Evolutionary conservation across 2,113 vertebrate species (phyloP), one percentile per base, ranked within the genome.

Genomic region (Macquaria australasica): DNA sequence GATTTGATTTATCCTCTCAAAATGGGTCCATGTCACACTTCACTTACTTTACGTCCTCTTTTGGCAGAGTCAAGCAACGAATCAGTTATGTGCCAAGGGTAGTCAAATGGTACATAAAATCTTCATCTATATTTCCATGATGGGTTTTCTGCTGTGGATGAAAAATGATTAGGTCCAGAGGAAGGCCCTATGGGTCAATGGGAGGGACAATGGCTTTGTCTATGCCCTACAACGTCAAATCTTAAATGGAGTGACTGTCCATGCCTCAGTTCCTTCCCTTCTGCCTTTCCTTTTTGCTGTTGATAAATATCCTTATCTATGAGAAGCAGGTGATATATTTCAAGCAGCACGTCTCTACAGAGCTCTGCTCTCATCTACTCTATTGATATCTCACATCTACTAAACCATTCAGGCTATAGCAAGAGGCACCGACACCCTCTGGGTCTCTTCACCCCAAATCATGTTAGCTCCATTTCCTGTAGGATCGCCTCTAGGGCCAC

Each of bases 371-470:
- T 90, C 93, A 89, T 88, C 92, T 86, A 62, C 87, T 86, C 77
- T 88, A 91, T 93, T 93, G 91, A 91, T 95, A 95, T 95, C 91
- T 82, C 77, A 74, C 77, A 95, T 95, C 93, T 95, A 83, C 91
- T 87, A 92, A 95, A 91, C 91, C 79, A 78, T 88, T 81, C 69
- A 12, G 81, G 86, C 88, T 86, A 86, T 79, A 87, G 93, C 86
- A 71, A 76, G 86, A 89, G 88, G 88, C 84, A 73, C 45, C 25
- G 39, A 78, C 90, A 86, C 83, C 90, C 89, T 90, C 81, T 81
- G 87, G 93, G 88, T 89, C 91, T 87, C 83, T 86, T 88, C 74
- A 63, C 85, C 92, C 90, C 89, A 94, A 95, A 94, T 95, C 93
- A 94, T 63, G 88, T 94, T 94, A 93, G 93, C 88, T 82, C 80